Base-by-base conservation (phyloP, 2,888 invertebrate genomes). In the Pachymerium ferrugineum region DNA sequence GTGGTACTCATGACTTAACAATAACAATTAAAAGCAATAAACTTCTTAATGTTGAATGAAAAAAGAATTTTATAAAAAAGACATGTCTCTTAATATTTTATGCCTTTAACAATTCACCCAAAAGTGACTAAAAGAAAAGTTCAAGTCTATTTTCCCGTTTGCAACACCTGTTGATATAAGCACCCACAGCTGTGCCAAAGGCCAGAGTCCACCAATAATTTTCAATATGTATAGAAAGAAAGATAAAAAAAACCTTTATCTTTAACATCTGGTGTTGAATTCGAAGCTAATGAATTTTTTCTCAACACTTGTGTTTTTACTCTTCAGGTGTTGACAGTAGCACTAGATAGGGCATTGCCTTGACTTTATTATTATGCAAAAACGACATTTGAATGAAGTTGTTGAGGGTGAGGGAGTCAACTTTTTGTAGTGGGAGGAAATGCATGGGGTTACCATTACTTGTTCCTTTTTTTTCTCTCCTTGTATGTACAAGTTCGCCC, bases 151-250 rank as follows among this genome's bases (percentile, higher is more conserved):
- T 38, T 16, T 12, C 38, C 38, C 14, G 8, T 12, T 16, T 38
- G 38, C 14, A 38, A 28, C 62, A 62, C 62, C 28, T 62, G 62
- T n/a, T 12, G 28, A 14, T 62, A 28, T 62, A 28, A n/a, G n/a
- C 28, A 62, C 12, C 38, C 62, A 62, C 62, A 62, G 62, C 62
- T 62, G 62, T 62, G 62, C n/a, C 28, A 14, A 3, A 25, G 62
- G 22, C 62, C 62, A 62, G 28, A 62, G 62, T 62, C 28, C 62
- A 62, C 62, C 28, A 62, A 62, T 28, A 62, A 28, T 62, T 62
- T 22, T 25, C 28, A n/a, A n/a, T n/a, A n/a, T n/a, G n/a, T n/a
- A n/a, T n/a, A n/a, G n/a, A n/a, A n/a, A n/a, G n/a, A 25, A 22
- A 12, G 62, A 28, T 8, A 62, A 14, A 62, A 6, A 38, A 38